phyloP scores from a whole-genome alignment of 2,888 invertebrate genomes.

The Willowsia nigromaculata region DNA sequence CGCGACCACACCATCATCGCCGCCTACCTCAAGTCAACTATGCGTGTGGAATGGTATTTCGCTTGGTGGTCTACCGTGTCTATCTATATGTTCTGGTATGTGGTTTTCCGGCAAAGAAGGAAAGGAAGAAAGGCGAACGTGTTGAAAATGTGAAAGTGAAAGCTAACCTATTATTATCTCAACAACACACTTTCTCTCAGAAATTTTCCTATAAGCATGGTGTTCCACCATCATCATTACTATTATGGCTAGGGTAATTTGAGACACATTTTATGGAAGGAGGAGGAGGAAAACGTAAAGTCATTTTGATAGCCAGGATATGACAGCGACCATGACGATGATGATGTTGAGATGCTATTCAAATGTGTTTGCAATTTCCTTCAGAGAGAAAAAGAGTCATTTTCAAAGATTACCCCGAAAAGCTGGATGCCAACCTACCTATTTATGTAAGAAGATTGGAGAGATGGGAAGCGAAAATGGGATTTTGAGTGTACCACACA shows the following conservation, averaged over 20 bases:
- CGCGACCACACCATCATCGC: background rate
- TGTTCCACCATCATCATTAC: background rate
- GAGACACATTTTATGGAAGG: background rate
- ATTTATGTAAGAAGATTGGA: background rate
- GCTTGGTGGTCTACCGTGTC: background rate
- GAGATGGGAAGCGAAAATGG: background rate
- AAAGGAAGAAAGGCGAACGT: background rate
- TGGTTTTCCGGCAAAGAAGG: constrained; percentile 2
- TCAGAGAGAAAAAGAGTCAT: background rate
- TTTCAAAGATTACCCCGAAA: background rate
- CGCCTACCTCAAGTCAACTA: background rate
- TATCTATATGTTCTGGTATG: no score
- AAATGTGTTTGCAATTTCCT: constrained; percentile 4
- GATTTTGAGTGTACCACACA: background rate
- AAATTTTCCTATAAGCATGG: background rate
- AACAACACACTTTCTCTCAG: background rate
- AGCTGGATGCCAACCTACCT: background rate
- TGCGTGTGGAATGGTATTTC: background rate
- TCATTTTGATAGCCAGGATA: constrained; percentile 5
- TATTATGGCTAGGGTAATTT: background rate
- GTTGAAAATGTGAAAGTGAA: constrained; percentile 27
- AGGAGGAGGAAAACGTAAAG: background rate
- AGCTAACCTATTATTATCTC: constrained; percentile 7
- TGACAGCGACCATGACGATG: background rate
- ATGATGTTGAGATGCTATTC: background rate